These are phyloP conservation scores for Eueides isabella DNA, from an alignment of 1,140 invertebrate species.

Conservation along the genomic window DNA sequence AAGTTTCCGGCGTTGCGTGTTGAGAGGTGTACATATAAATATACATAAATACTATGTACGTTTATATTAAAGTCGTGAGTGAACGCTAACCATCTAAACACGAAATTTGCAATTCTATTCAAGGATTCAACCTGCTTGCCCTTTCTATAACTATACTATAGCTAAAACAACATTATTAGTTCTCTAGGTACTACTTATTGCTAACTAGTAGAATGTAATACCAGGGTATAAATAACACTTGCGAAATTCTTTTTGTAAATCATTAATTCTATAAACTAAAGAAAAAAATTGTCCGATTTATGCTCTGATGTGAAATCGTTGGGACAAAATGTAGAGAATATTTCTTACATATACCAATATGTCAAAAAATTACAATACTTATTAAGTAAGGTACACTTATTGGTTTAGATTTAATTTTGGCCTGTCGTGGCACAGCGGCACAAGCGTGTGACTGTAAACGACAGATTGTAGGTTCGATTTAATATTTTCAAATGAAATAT, in stretches of 20 bases:
- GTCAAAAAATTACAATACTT: too few relatives aligned
- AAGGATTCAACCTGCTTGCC: constrained; percentile 14
- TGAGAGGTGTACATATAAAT: neutral
- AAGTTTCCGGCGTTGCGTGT: neutral
- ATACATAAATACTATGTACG: neutral
- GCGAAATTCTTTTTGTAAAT: neutral
- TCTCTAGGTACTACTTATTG: neutral
- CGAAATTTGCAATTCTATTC: constrained; percentile 29
- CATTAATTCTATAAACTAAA: too few relatives aligned
- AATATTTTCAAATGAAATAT: too few relatives aligned
- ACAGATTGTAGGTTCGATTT: too few relatives aligned
- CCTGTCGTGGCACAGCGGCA: too few relatives aligned
- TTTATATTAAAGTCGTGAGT: constrained; percentile 26
- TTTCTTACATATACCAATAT: too few relatives aligned
- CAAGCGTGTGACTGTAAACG: too few relatives aligned
- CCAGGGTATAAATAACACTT: neutral
- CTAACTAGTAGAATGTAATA: neutral
- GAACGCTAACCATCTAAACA: constrained; percentile 28
- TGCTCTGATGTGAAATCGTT: too few relatives aligned
- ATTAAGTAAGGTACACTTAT: too few relatives aligned
- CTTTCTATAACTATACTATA: neutral
- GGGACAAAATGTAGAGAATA: too few relatives aligned
- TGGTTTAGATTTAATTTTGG: too few relatives aligned
- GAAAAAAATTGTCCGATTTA: too few relatives aligned
- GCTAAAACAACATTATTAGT: neutral